Evolutionary conservation across 2,113 vertebrate species (phyloP).

Genomic region (Lathamus discolor): DNA sequence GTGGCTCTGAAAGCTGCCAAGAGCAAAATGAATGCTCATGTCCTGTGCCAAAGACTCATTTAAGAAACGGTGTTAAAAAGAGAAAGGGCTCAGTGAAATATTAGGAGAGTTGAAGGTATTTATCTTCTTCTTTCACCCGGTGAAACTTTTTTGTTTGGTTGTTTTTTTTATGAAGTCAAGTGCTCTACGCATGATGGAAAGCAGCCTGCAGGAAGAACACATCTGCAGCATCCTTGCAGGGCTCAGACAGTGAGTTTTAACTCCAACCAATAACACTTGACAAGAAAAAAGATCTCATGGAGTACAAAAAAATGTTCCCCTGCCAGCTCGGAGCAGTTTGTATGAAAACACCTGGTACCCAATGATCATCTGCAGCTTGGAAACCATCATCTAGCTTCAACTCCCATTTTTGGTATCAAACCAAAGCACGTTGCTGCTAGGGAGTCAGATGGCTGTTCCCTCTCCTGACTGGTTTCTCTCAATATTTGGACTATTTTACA

Average conservation of each 20-base stretch:
- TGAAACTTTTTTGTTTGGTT: neutral
- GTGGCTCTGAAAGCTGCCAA: neutral
- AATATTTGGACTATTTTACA: conserved; percentile 26
- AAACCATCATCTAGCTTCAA: neutral
- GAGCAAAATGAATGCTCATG: neutral
- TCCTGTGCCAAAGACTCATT: neutral
- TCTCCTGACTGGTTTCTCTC: conserved; percentile 13
- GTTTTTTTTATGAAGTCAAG: neutral
- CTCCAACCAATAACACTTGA: conserved; percentile 7
- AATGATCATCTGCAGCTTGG: neutral
- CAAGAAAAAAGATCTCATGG: conserved; percentile 18
- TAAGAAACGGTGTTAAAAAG: neutral
- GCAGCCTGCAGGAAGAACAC: neutral
- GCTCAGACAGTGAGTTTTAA: neutral
- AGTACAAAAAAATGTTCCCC: neutral
- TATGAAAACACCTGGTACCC: conserved; percentile 46
- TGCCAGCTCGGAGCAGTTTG: neutral
- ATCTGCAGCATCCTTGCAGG: conserved; percentile 21
- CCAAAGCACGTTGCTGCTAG: neutral
- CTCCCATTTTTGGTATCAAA: neutral
- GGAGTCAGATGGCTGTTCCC: conserved; percentile 22
- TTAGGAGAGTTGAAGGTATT: neutral
- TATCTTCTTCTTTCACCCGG: neutral
- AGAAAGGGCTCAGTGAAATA: neutral
- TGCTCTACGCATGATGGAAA: neutral